Percentiles rank a stretch among this genome's conserved stretches.
Evolutionary conservation across 2,113 vertebrate genomes (phyloP).

Genomic region (Hyla sarda): DNA sequence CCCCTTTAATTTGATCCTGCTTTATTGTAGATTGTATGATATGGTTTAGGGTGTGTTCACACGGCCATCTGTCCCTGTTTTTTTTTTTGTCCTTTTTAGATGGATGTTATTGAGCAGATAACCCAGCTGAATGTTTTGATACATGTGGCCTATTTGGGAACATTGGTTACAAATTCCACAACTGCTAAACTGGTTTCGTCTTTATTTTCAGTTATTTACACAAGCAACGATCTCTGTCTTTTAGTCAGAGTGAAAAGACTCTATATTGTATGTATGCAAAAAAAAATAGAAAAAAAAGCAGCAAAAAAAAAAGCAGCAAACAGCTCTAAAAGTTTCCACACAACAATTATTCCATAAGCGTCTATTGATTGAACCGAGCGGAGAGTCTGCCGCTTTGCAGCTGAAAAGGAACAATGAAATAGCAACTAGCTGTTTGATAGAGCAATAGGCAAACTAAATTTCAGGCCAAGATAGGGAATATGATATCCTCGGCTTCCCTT

Average conservation of each 20-base stretch:
- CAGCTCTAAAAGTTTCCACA: background rate
- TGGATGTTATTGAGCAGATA: too few relatives aligned
- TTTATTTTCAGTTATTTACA: too few relatives aligned
- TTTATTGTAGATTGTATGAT: too few relatives aligned
- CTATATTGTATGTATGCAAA: too few relatives aligned
- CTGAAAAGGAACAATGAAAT: slow-evolving; percentile 19
- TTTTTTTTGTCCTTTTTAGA: too few relatives aligned
- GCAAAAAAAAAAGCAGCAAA: background rate
- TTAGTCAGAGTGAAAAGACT: background rate
- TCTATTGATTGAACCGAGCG: background rate
- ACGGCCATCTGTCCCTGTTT: too few relatives aligned
- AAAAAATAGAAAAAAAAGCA: background rate
- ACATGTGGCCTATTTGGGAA: too few relatives aligned
- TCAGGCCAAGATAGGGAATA: background rate
- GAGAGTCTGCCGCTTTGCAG: background rate
- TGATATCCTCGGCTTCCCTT: slow-evolving; percentile 22
- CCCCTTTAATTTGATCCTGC: too few relatives aligned
- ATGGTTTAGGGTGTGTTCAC: too few relatives aligned
- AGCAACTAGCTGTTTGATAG: slow-evolving; percentile 9
- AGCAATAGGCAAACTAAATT: slow-evolving; percentile 13
- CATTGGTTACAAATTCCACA: too few relatives aligned
- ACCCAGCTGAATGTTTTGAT: too few relatives aligned
- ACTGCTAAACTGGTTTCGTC: too few relatives aligned
- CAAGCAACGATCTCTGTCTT: background rate
- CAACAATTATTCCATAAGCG: background rate